phyloP scores from a whole-genome alignment of 2,113 vertebrate genomes.

The Camelus dromedarius region DNA sequence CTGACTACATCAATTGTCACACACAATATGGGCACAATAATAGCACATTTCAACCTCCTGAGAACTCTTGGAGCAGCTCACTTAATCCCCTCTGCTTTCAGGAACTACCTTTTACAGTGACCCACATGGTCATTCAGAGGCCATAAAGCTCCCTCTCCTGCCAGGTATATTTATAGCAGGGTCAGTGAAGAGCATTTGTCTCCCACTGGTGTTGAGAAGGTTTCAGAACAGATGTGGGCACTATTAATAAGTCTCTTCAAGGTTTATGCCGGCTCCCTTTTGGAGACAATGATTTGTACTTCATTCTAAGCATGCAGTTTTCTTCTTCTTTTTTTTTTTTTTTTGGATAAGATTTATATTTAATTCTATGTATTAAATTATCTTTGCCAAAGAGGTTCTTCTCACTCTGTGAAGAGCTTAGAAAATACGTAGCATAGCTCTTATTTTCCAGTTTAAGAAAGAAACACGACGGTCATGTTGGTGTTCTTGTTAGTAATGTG shows the following conservation, averaged over 20 bases:
- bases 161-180: not conserved
- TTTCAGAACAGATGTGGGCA: not conserved
- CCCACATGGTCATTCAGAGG: not conserved
- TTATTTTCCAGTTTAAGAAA: slow-evolving; percentile 47
- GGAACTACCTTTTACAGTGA: not conserved
- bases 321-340: not conserved
- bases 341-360: slow-evolving; percentile 43
- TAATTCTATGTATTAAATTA: slow-evolving; percentile 62
- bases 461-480: not conserved
- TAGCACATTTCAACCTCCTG: slow-evolving; percentile 4
- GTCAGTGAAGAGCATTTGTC: not conserved
- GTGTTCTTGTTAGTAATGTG: not conserved
- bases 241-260: slow-evolving; percentile 62
- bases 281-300: slow-evolving; percentile 62
- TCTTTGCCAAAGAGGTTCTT: slow-evolving; percentile 53
- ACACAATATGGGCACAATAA: not conserved
- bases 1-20: not conserved
- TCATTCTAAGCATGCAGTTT: not conserved
- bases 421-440: slow-evolving; percentile 20
- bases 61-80: slow-evolving; percentile 10
- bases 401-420: slow-evolving; percentile 16
- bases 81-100: slow-evolving; percentile 36
- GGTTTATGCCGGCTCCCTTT: not conserved
- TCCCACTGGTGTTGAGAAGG: too few relatives aligned
- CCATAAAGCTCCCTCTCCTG: not conserved